Conservation (phyloP, 2,797 vertebrate genomes). For the Falco naumanni region DNA sequence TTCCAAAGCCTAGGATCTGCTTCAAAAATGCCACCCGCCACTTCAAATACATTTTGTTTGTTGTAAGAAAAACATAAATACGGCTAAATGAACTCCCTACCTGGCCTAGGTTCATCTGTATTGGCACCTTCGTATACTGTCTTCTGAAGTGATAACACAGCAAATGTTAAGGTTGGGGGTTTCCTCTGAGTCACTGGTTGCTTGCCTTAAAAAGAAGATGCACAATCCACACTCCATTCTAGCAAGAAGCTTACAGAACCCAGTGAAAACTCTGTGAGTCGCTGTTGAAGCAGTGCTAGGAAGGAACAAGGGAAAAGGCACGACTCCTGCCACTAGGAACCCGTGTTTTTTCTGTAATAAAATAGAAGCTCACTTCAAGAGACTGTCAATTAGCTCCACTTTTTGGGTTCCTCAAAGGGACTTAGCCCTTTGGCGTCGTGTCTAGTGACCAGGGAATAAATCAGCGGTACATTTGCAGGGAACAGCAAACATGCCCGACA, state of each 20-base stretch:
- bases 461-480: neutral
- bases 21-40: neutral
- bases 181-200: conserved; percentile 2
- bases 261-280: neutral
- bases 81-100: neutral
- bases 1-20: neutral
- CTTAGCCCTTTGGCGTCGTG: neutral
- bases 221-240: neutral
- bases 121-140: neutral
- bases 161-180: conserved; percentile 23
- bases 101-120: neutral
- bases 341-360: neutral
- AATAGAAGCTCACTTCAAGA: neutral
- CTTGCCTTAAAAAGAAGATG: conserved; percentile 30
- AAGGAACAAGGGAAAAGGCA: neutral
- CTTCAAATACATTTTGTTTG: neutral
- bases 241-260: neutral
- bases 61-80: neutral
- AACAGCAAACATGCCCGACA: neutral
- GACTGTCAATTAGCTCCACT: neutral
- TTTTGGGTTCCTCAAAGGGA: neutral
- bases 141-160: conserved; percentile 47
- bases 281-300: neutral
- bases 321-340: neutral
- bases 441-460: neutral